These are phyloP conservation scores for Peucedramus taeniatus DNA, from an alignment of 2,113 vertebrate species.

Conservation along the genomic window DNA sequence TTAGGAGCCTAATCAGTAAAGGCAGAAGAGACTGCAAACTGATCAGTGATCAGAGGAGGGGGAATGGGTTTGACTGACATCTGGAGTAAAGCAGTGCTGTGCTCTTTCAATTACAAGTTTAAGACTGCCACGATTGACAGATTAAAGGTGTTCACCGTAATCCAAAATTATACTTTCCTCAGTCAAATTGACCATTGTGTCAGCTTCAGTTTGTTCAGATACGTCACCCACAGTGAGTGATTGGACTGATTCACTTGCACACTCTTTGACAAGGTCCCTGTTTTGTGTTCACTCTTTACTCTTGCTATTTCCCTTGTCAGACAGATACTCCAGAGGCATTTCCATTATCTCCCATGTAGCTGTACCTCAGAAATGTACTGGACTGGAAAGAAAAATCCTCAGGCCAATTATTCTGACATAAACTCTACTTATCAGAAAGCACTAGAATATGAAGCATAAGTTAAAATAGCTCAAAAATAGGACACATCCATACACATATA, in stretches of 20 bases:
- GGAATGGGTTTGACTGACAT: background rate
- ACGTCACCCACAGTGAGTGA: background rate
- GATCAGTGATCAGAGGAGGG: slow-evolving; percentile 6
- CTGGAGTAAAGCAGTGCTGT: background rate
- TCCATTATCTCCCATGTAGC: slow-evolving; percentile 39
- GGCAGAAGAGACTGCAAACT: background rate
- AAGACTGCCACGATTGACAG: slow-evolving; percentile 18
- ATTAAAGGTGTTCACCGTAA: slow-evolving; percentile 50
- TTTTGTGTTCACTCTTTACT: slow-evolving; percentile 39
- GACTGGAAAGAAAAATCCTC: slow-evolving; percentile 50
- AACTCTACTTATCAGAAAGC: slow-evolving; percentile 58
- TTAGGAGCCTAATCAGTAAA: slow-evolving; percentile 1
- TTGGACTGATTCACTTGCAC: slow-evolving; percentile 4
- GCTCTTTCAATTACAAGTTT: slow-evolving; percentile 52
- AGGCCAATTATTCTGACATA: slow-evolving; percentile 58
- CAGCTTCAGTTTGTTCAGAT: slow-evolving; percentile 29
- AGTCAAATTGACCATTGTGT: slow-evolving; percentile 26
- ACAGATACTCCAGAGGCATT: slow-evolving; percentile 49
- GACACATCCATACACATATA: background rate
- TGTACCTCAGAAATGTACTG: slow-evolving; percentile 52
- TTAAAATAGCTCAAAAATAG: slow-evolving; percentile 56
- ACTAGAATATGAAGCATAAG: slow-evolving; percentile 39
- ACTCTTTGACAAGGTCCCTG: slow-evolving; percentile 31
- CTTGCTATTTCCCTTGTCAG: slow-evolving; percentile 13
- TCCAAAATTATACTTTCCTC: slow-evolving; percentile 40